These are phyloP conservation scores for Pemphigus obesinymphae DNA, from an alignment of 1,140 invertebrate genomes.

Conservation along the genomic window DNA sequence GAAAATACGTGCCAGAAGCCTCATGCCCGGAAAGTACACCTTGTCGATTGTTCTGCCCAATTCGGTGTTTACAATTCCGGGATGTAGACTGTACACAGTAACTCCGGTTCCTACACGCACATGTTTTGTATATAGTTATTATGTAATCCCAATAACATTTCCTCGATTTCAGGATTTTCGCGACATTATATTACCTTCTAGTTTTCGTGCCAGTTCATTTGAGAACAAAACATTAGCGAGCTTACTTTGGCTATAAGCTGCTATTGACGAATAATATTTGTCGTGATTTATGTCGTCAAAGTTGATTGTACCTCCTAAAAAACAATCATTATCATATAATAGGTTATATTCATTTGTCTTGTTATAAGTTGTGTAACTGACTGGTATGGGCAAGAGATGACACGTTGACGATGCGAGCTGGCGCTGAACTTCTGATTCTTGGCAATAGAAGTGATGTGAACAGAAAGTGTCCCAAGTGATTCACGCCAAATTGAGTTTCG, in stretches of 20 bases:
- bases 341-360: no score
- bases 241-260: conserved; percentile 68
- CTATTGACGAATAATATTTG: conserved; percentile 57
- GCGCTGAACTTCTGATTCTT: conserved; percentile 57
- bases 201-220: conserved; percentile 57
- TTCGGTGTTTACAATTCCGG: conserved; percentile 69
- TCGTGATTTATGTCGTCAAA: conserved; percentile 67
- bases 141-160: no score
- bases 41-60: conserved; percentile 64
- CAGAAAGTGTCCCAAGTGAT: conserved; percentile 80
- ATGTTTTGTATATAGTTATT: not conserved
- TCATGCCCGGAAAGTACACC: conserved; percentile 52
- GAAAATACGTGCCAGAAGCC: conserved; percentile 47
- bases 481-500: conserved; percentile 72
- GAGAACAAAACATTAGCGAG: conserved; percentile 70
- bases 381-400: conserved; percentile 61
- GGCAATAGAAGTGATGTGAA: conserved; percentile 72
- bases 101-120: conserved; percentile 52
- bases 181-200: conserved; percentile 61
- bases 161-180: no score
- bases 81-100: conserved; percentile 66
- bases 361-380: conserved; percentile 50
- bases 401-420: conserved; percentile 65
- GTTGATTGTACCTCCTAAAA: conserved; percentile 60
- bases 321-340: not conserved